phyloP scores from a whole-genome alignment of 2,888 invertebrate species.

The Spisula solida region DNA sequence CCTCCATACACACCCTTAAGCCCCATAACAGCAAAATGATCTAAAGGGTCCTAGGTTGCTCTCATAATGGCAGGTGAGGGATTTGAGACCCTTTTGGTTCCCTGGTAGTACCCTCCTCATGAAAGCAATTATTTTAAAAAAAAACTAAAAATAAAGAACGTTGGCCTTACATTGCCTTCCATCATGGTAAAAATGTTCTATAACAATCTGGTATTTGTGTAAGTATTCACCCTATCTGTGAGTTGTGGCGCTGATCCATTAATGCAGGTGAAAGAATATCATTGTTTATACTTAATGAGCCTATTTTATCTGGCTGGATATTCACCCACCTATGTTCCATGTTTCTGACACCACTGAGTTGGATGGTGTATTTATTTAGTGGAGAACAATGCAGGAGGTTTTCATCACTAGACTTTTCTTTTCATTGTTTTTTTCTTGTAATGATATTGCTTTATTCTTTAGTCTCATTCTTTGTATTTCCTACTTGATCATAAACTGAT shows the following conservation, averaged over 20 bases:
- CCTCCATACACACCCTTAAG: no score
- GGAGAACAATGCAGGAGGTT: not conserved
- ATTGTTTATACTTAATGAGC: constrained; percentile 16
- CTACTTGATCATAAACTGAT: no score
- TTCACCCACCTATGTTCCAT: not conserved
- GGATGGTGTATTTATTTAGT: not conserved
- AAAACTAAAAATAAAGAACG: no score
- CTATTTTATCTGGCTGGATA: not conserved
- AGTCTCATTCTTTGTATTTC: no score
- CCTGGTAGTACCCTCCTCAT: no score
- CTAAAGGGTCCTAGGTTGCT: no score
- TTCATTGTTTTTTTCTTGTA: not conserved
- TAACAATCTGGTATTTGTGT: not conserved
- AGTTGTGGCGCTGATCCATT: constrained; percentile 3
- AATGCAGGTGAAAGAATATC: not conserved
- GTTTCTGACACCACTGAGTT: not conserved
- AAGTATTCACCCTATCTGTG: not conserved
- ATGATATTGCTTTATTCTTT: no score
- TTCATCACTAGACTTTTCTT: not conserved
- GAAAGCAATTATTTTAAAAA: no score
- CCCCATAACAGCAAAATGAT: no score
- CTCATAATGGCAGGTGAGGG: no score
- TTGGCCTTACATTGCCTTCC: not conserved
- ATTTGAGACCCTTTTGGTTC: no score
- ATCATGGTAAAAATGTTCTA: constrained; percentile 15